Percentiles rank a stretch among this genome's conserved stretches.
phyloP scores from a whole-genome alignment of 2,113 vertebrate species.

The Hippocampus mohnikei region DNA sequence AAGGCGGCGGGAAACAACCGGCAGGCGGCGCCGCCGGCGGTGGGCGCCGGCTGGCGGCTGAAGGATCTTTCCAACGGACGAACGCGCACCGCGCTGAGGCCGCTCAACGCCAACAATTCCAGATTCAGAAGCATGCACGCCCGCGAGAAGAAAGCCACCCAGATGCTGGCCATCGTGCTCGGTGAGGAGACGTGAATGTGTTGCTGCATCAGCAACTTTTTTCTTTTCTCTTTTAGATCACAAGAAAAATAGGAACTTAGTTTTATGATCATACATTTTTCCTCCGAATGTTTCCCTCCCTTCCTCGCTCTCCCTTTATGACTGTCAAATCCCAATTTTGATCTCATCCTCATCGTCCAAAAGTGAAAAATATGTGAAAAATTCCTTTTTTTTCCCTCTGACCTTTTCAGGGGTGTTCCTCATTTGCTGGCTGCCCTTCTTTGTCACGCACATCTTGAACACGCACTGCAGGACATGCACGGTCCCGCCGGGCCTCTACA shows the following conservation, averaged over 20 bases:
- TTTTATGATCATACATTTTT: no score
- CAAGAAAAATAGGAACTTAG: no score
- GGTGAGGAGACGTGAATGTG: slow-evolving; percentile 73
- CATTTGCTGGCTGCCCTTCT: slow-evolving; percentile 94
- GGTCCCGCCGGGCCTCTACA: slow-evolving; percentile 81
- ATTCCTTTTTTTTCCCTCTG: not conserved
- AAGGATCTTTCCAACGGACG: slow-evolving; percentile 80
- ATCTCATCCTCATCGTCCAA: no score
- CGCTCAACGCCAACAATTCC: slow-evolving; percentile 53
- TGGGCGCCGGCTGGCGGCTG: slow-evolving; percentile 75
- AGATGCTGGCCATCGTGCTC: slow-evolving; percentile 92
- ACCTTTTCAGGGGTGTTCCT: slow-evolving; percentile 81
- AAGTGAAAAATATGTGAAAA: no score
- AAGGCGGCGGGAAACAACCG: slow-evolving; percentile 33
- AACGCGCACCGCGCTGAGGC: slow-evolving; percentile 75
- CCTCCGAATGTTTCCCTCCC: no score
- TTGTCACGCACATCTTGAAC: slow-evolving; percentile 90
- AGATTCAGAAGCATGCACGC: slow-evolving; percentile 80
- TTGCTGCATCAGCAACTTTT: no score
- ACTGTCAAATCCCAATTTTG: no score
- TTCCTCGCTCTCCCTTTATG: no score
- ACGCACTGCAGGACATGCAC: slow-evolving; percentile 85
- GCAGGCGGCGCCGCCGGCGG: slow-evolving; percentile 20
- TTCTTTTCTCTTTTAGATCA: no score
- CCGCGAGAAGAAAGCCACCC: slow-evolving; percentile 90